These are phyloP conservation scores for Psococerastis gibbosa DNA, from an alignment of 2,888 invertebrate species.

Conservation along the genomic window DNA sequence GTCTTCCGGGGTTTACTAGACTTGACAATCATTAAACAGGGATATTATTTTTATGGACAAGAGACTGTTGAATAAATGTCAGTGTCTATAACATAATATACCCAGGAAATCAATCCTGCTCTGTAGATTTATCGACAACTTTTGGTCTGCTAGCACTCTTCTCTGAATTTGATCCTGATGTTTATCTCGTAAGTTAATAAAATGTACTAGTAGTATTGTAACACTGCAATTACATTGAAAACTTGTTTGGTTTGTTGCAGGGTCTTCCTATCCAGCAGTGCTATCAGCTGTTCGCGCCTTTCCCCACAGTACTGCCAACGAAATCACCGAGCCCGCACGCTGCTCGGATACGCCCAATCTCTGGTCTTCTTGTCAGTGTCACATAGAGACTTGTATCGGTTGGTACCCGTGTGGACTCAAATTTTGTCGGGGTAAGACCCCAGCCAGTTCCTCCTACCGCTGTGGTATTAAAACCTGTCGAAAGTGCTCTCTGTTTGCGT, in stretches of 20 bases:
- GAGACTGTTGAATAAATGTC: too few species aligned
- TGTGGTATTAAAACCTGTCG: conserved; percentile 93
- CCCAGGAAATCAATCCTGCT: too few species aligned
- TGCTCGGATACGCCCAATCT: conserved; percentile 49
- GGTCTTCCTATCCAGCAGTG: conserved; percentile 51
- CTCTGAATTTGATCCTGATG: too few species aligned
- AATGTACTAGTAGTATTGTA: too few species aligned
- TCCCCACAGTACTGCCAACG: conserved; percentile 26
- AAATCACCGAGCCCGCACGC: conserved; percentile 22
- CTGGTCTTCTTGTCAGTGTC: conserved; percentile 63
- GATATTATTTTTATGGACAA: too few species aligned
- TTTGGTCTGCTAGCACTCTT: too few species aligned
- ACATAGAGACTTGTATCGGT: conserved; percentile 72
- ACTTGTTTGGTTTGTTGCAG: conserved; percentile 33
- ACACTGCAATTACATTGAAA: too few species aligned
- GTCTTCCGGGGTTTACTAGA: too few species aligned
- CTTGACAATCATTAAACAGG: too few species aligned
- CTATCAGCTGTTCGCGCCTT: conserved; percentile 51
- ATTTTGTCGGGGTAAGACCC: conserved; percentile 72
- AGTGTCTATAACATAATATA: too few species aligned
- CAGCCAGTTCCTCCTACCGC: conserved; percentile 43
- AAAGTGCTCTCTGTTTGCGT: conserved; percentile 73
- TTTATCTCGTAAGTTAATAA: too few species aligned
- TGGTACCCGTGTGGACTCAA: conserved; percentile 95
- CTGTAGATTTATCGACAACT: too few species aligned